Conservation (phyloP, 2,113 vertebrate species). For the Bubo blakistoni region DNA sequence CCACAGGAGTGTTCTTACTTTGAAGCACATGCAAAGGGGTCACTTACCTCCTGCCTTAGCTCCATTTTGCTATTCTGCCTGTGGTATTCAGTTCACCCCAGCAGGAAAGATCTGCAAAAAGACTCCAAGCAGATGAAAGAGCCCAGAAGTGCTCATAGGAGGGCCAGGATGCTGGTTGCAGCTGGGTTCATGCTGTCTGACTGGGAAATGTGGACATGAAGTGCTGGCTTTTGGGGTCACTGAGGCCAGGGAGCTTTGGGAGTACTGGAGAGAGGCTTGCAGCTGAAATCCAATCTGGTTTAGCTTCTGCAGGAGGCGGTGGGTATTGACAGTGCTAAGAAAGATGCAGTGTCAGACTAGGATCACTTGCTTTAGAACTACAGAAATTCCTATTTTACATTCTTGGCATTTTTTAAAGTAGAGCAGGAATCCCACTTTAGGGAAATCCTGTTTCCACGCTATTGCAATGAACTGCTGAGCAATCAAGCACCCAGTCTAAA, state of each 20-base stretch:
- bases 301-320: neutral
- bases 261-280: neutral
- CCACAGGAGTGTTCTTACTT: neutral
- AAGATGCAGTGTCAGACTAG: neutral
- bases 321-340: neutral
- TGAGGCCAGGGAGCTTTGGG: neutral
- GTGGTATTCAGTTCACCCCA: neutral
- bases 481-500: neutral
- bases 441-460: neutral
- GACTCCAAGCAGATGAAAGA: neutral
- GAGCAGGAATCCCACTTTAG: neutral
- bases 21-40: neutral
- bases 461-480: neutral
- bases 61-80: neutral
- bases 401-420: neutral
- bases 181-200: neutral
- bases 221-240: neutral
- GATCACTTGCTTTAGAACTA: neutral
- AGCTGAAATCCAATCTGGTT: neutral
- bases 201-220: neutral
- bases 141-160: neutral
- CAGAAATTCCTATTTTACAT: neutral
- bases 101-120: neutral
- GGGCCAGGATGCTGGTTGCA: neutral
- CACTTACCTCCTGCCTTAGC: neutral